phyloP scores from a whole-genome alignment of 2,113 vertebrate genomes.

The Odobenus rosmarus region DNA sequence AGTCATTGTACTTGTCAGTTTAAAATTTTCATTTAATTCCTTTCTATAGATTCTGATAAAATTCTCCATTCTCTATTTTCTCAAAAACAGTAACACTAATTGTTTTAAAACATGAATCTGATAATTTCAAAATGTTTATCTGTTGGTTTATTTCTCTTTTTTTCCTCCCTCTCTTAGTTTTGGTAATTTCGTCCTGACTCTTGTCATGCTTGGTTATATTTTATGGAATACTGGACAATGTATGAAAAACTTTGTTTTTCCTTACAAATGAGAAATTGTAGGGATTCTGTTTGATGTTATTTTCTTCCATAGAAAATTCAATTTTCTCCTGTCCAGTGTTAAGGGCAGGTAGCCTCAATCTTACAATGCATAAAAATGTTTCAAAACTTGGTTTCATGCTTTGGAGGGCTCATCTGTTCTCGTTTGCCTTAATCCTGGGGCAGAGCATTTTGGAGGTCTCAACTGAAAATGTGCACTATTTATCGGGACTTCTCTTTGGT shows the following conservation, averaged over 20 bases:
- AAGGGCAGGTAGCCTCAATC: slow-evolving; percentile 5
- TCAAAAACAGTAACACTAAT: background rate
- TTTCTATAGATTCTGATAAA: background rate
- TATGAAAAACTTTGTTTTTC: background rate
- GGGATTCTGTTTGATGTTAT: background rate
- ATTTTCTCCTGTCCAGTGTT: slow-evolving; percentile 46
- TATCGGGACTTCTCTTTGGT: background rate
- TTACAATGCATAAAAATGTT: slow-evolving; percentile 52
- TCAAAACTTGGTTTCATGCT: slow-evolving; percentile 41
- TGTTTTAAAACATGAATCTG: slow-evolving; percentile 29
- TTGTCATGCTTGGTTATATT: slow-evolving; percentile 30
- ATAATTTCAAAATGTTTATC: background rate
- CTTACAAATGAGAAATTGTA: background rate
- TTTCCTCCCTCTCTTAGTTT: background rate
- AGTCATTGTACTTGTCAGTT: background rate
- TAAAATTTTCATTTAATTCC: background rate
- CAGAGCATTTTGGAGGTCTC: slow-evolving; percentile 26
- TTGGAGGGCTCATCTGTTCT: slow-evolving; percentile 29
- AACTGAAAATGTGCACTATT: background rate
- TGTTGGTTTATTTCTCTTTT: background rate
- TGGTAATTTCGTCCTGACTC: background rate
- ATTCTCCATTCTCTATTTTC: slow-evolving; percentile 2
- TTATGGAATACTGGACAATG: background rate
- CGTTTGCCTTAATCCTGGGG: slow-evolving; percentile 35
- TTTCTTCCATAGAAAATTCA: slow-evolving; percentile 35